Base-by-base conservation (phyloP, 92 coral and sea anemone genomes). In the Anthopleura xanthogrammica region DNA sequence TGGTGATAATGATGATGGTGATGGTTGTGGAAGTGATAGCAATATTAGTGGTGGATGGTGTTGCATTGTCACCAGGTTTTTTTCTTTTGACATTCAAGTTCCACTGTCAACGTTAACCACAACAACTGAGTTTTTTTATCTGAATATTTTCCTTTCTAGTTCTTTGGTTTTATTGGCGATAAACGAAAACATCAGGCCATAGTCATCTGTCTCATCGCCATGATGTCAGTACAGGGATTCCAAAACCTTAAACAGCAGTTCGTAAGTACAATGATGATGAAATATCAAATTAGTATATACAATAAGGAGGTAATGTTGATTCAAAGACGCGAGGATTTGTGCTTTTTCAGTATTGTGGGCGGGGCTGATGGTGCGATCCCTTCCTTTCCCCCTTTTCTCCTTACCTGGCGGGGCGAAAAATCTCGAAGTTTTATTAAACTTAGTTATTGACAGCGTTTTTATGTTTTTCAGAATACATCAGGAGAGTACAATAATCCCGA, bases 401-500 rank as follows among this genome's bases (percentile, higher is more conserved):
- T 54, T 11, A 54, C 58, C 16, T 54, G 7, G 36, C 36, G 36
- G 16, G 58, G 58, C 16, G 14, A 54, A 54, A 14, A 54, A 54
- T 54, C 2, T 54, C 11, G 58, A 54, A 6, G 58, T 12, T 54
- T 54, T 54, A 54, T 54, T 3, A 12, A 54, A 54, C 58, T 13
- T 14, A 54, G 58, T 54, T 54, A 54, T 80, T 19, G 20, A 42
- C 23, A 71, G 29, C 62, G 13, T 81, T 55, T 65, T 60, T 50
- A 7, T 66, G 65, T 42, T 41, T 76, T 87, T 12, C 81, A 95
- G 98, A 90, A 91, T 56, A 95, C 98, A 1, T 74, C 89, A 13
- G 98, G 98, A 60, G 98, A 95, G 71, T 95, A 94, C 75, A 95
- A 95, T 85, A 95, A 95, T 88, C 98, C 98, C 2, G 88, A 92